These are phyloP conservation scores for Tringa solitaria DNA, from an alignment of 2,113 vertebrate genomes.

Conservation along the genomic window DNA sequence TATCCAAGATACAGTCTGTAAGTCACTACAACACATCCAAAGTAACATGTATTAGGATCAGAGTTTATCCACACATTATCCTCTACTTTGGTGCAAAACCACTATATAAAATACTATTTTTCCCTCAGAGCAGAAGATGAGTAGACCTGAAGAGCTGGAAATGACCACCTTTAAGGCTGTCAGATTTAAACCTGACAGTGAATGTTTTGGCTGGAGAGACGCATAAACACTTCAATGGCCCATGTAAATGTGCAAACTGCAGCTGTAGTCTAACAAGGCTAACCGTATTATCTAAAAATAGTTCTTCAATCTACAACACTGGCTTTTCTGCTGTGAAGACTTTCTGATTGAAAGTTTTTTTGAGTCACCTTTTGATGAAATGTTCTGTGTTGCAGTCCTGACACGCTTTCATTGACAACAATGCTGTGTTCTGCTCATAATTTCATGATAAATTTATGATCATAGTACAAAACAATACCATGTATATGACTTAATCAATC, in stretches of 20 bases:
- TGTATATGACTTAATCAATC: neutral
- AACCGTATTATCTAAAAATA: fast-evolving
- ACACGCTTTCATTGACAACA: neutral
- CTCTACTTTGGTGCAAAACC: fast-evolving
- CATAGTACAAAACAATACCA: neutral
- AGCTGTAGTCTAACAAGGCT: neutral
- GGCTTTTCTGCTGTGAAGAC: neutral
- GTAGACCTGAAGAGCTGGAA: neutral
- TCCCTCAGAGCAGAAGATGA: neutral
- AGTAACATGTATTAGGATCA: neutral
- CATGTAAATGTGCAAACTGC: neutral
- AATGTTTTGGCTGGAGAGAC: fast-evolving
- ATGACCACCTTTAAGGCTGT: no score
- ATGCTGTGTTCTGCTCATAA: neutral
- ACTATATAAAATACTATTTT: neutral
- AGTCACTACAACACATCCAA: neutral
- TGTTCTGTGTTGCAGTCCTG: neutral
- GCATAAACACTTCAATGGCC: no score
- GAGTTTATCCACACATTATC: neutral
- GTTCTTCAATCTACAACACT: fast-evolving
- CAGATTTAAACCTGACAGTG: neutral
- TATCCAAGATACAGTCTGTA: neutral
- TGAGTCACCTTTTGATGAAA: neutral
- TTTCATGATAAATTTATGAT: neutral
- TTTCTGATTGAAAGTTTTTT: neutral